Evolutionary conservation across 2,797 vertebrate genomes (phyloP).

Genomic region (Gila robusta): DNA sequence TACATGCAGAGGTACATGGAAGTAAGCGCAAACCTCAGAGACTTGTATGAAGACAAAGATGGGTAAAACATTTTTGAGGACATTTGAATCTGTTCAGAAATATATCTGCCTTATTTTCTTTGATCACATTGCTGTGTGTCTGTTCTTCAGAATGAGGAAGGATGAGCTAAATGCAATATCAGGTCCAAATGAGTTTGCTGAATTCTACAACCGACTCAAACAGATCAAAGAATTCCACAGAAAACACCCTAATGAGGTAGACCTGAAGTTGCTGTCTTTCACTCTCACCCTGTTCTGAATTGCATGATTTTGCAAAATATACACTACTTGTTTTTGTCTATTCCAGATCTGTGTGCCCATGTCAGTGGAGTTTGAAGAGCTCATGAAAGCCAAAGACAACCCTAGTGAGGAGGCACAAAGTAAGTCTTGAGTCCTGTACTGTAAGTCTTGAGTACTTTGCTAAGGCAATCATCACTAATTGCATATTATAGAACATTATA

Average conservation of each 20-base stretch:
- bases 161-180: slow-evolving; percentile 97
- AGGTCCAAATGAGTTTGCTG: slow-evolving; percentile 96
- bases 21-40: slow-evolving; percentile 90
- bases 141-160: slow-evolving; percentile 84
- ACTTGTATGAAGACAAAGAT: slow-evolving; percentile 96
- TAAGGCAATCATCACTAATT: background rate
- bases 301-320: background rate
- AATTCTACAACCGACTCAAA: slow-evolving; percentile 97
- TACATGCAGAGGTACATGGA: slow-evolving; percentile 92
- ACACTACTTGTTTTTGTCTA: background rate
- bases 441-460: background rate
- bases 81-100: background rate
- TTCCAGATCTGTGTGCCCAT: slow-evolving; percentile 95
- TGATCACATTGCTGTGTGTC: background rate
- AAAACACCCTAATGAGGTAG: slow-evolving; percentile 97
- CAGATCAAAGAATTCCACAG: slow-evolving; percentile 98
- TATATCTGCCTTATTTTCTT: background rate
- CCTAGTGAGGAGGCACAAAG: slow-evolving; percentile 96
- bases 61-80: slow-evolving; percentile 79
- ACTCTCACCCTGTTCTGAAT: background rate
- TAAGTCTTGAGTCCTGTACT: slow-evolving; percentile 71
- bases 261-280: background rate
- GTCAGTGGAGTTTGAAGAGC: slow-evolving; percentile 97
- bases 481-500: background rate
- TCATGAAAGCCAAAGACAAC: slow-evolving; percentile 95